Evolutionary conservation across 2,888 invertebrate species (phyloP).

Genomic region (Campoplex capitator): DNA sequence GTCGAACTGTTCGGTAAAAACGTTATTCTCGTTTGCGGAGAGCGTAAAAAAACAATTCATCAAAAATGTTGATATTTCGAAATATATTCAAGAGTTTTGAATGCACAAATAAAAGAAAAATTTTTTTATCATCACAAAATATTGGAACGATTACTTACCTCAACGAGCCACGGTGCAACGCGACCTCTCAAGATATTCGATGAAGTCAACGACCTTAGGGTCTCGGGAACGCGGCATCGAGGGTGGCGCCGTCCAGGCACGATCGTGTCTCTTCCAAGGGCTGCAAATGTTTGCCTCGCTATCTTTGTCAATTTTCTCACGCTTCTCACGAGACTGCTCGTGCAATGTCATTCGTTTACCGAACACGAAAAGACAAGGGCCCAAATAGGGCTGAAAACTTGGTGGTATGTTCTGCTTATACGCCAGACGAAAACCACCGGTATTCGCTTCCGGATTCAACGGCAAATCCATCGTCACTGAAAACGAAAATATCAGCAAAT

Average conservation of each 20-base stretch:
- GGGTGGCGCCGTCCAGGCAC: conserved; percentile 78
- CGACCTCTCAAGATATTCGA: conserved; percentile 76
- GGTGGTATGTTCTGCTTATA: conserved; percentile 91
- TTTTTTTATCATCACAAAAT: neutral
- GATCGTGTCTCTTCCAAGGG: conserved; percentile 73
- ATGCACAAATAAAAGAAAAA: neutral
- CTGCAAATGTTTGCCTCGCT: conserved; percentile 64
- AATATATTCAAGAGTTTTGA: neutral
- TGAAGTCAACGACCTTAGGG: conserved; percentile 77
- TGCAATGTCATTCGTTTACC: conserved; percentile 85
- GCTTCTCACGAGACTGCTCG: conserved; percentile 84
- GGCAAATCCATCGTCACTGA: conserved; percentile 92
- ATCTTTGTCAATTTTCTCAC: conserved; percentile 65
- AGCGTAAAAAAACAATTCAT: conserved; percentile 22
- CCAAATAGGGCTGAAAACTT: conserved; percentile 90
- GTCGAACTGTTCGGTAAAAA: neutral
- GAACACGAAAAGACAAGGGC: conserved; percentile 89
- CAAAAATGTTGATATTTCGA: conserved; percentile 4
- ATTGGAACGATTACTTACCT: conserved; percentile 5
- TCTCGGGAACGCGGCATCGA: conserved; percentile 73
- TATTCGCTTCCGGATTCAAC: conserved; percentile 89
- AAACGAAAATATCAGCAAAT: conserved; percentile 66
- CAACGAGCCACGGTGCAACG: conserved; percentile 69
- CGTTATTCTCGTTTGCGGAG: neutral
- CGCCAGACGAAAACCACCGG: conserved; percentile 92